Evolutionary conservation across 2,113 vertebrate genomes (phyloP).

Genomic region (Alectura lathami): DNA sequence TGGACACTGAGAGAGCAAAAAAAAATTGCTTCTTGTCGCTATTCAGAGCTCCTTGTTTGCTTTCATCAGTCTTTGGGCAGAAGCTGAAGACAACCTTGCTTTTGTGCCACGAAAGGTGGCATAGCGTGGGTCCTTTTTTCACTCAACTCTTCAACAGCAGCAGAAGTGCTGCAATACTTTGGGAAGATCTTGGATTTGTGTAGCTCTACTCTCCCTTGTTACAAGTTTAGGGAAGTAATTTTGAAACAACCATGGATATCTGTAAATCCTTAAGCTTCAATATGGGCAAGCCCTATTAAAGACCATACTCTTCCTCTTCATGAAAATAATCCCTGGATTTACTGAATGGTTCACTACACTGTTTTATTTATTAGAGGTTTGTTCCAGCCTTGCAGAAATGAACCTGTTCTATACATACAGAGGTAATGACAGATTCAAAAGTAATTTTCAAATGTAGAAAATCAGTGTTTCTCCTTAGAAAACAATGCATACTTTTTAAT

Average conservation of each 20-base stretch:
- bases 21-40: background rate
- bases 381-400: background rate
- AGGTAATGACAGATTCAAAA: background rate
- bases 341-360: background rate
- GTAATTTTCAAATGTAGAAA: background rate
- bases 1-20: background rate
- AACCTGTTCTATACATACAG: background rate
- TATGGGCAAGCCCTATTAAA: background rate
- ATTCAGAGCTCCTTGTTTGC: accelerated
- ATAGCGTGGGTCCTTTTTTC: background rate
- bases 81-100: background rate
- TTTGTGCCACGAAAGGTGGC: background rate
- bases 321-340: background rate
- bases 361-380: background rate
- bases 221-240: background rate
- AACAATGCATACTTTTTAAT: background rate
- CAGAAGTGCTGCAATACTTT: background rate
- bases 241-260: background rate
- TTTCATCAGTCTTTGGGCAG: background rate
- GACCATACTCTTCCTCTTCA: background rate
- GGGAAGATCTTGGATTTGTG: background rate
- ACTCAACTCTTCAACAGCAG: background rate
- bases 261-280: background rate
- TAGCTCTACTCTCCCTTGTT: background rate
- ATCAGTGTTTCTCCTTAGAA: background rate